Base-by-base conservation (phyloP, 1,140 invertebrate species). In the Drosophila sp. region DNA sequence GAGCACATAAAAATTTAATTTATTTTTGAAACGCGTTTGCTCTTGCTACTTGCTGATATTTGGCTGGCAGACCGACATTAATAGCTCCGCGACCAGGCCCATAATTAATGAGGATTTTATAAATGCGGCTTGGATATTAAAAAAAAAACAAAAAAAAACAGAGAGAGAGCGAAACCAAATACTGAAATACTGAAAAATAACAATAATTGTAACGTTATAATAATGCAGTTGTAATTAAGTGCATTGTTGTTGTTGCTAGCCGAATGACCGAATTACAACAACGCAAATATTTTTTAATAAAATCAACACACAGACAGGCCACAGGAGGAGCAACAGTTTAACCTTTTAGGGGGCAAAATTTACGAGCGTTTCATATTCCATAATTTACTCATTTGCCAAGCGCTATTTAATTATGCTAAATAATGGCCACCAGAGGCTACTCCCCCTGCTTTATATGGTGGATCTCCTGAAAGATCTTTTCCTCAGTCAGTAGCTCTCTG, bases 141-240 rank as follows among this genome's bases (percentile, higher is more conserved):
- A 7, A 23, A 44, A 44, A 11, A 23, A 4, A 44, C 23, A 4
- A 23, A 44, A 44, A 50, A 50, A 3, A 25, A 50, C 25, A 44
- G 6, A 6, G 4, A 23, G 27, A 8, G 6, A 47, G 10, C 3
- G 27, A 50, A 8, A 50, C 25, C 54, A 55, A 60, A 41, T 66
- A 66, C 33, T 32, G 55, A 47, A 47, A 47, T 47, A 25, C 44
- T 27, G 44, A 78, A 70, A 77, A 77, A 78, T 77, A 78, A 78
- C 69, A 77, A 78, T 78, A 66, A 72, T 78, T 78, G 75, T 77
- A 78, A 72, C 74, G 67, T 78, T 71, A 66, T 77, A 77, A 78
- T 78, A 76, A 76, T 76, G 75, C 68, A 77, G 75, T 77, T 63
- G 75, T 78, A 78, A 78, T 78, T 77, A 78, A 77, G 75, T 78